These are phyloP conservation scores for Ahaetulla prasina DNA, from an alignment of 2,113 vertebrate species.

Conservation along the genomic window DNA sequence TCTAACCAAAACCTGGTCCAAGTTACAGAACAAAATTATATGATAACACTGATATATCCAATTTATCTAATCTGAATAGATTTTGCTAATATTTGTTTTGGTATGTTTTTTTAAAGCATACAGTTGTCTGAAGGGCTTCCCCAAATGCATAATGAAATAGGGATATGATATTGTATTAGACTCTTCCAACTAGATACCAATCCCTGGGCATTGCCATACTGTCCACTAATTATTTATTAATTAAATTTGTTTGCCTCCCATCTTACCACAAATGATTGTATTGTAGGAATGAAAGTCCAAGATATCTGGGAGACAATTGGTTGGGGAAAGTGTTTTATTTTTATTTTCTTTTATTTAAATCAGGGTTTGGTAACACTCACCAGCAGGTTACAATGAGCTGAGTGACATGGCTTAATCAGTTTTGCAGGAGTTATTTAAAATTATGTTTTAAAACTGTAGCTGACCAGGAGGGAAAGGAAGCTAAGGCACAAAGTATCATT, in stretches of 20 bases:
- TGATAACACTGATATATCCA: background rate
- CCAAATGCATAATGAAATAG: background rate
- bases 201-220: background rate
- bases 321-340: background rate
- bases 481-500: background rate
- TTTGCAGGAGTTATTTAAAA: background rate
- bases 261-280: background rate
- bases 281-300: background rate
- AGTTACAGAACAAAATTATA: background rate
- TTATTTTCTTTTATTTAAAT: background rate
- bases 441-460: background rate
- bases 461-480: background rate
- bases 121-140: background rate
- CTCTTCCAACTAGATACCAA: background rate
- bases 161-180: background rate
- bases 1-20: background rate
- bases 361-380: background rate
- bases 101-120: background rate
- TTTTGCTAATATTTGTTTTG: background rate
- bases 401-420: background rate
- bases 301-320: background rate
- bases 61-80: background rate
- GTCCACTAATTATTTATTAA: background rate
- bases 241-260: background rate
- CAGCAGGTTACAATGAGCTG: background rate